A percentile compares a stretch with the other conserved stretches of the same genome.
Evolutionary conservation across 2,797 vertebrate species (phyloP).

Genomic region (Tenualosa ilisha): DNA sequence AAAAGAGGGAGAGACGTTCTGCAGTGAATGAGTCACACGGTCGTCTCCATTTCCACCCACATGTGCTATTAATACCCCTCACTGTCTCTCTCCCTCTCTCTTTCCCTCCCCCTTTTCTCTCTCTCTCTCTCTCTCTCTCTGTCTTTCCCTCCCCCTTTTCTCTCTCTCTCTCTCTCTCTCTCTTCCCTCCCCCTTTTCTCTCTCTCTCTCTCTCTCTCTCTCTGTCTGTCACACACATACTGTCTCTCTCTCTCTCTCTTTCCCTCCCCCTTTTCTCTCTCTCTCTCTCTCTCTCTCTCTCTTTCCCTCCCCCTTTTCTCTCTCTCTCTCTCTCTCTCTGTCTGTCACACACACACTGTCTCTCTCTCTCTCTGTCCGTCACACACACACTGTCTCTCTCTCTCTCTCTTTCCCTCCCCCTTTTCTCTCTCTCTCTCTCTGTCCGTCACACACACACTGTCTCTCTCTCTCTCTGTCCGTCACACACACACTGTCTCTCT

Average conservation of each 20-base stretch:
- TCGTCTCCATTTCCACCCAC: not conserved
- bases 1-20: not conserved
- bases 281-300: not conserved
- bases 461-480: not conserved
- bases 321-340: not conserved
- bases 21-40: not conserved
- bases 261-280: not conserved
- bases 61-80: conserved; percentile 13
- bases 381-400: not conserved
- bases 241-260: not conserved
- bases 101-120: not conserved
- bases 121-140: not conserved
- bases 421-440: no score
- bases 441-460: not conserved
- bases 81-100: conserved; percentile 25
- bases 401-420: not conserved
- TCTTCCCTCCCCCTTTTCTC: conserved; percentile 3
- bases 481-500: no score
- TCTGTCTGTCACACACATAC: not conserved
- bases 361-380: no score
- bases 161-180: not conserved
- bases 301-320: conserved; percentile 23
- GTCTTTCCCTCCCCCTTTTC: conserved; percentile 23
- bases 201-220: not conserved
- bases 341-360: not conserved